phyloP scores from a whole-genome alignment of 2,797 vertebrate species.

The Schizopygopsis pylzovi region DNA sequence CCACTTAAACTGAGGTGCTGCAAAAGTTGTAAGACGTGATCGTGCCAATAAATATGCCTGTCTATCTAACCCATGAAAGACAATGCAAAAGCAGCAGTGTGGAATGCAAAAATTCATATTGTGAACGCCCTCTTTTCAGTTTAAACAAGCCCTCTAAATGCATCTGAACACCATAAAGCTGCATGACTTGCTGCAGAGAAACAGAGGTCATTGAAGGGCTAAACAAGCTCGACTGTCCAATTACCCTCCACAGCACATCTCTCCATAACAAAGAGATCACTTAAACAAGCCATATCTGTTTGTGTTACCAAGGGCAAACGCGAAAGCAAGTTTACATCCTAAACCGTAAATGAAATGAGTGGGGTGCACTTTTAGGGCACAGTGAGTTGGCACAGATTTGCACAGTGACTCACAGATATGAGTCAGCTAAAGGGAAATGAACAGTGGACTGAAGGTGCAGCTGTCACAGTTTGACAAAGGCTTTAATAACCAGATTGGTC shows the following conservation, averaged over 20 bases:
- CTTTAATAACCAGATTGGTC: constrained; percentile 32
- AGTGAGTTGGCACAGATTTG: background rate
- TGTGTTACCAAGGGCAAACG: constrained; percentile 30
- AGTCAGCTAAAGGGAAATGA: constrained; percentile 13
- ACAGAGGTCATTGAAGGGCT: constrained; percentile 45
- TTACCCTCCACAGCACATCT: constrained; percentile 49
- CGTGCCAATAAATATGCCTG: background rate
- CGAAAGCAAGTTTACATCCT: background rate
- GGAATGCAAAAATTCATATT: background rate
- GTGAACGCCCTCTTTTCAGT: background rate
- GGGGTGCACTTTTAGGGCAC: background rate
- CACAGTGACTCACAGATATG: constrained; percentile 16
- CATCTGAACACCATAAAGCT: constrained; percentile 18
- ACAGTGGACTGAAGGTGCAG: background rate
- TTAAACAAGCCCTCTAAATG: background rate
- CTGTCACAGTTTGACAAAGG: constrained; percentile 19
- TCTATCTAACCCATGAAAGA: background rate
- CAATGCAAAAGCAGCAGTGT: background rate
- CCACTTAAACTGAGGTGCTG: background rate
- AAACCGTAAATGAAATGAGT: constrained; percentile 1
- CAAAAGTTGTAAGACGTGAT: background rate
- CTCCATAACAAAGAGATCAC: constrained; percentile 22
- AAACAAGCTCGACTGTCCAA: constrained; percentile 47
- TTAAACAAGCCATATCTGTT: constrained; percentile 31
- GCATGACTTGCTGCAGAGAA: constrained; percentile 19